Conservation (phyloP, 2,113 vertebrate species). For the Mellivora capensis region DNA sequence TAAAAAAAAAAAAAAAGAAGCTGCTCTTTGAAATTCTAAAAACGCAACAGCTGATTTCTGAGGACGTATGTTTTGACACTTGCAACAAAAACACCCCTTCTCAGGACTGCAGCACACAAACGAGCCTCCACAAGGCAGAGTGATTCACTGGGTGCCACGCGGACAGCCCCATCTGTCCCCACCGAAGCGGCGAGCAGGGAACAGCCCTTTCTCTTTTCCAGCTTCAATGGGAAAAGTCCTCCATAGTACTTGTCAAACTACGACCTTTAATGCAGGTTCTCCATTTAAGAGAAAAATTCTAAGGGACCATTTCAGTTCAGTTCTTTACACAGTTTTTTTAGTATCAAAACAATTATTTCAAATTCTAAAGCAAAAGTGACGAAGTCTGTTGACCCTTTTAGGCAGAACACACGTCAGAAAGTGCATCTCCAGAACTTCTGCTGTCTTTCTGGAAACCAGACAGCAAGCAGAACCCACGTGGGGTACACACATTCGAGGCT, state of each 20-base stretch:
- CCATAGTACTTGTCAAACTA: not conserved
- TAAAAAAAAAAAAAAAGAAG: not conserved
- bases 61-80: not conserved
- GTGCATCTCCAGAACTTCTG: accelerated
- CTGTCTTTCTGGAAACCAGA: not conserved
- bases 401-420: not conserved
- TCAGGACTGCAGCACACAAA: not conserved
- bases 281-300: not conserved
- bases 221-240: not conserved
- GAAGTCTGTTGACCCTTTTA: not conserved
- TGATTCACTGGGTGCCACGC: not conserved
- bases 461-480: accelerated
- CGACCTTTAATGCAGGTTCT: not conserved
- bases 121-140: not conserved
- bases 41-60: not conserved
- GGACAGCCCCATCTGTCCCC: not conserved
- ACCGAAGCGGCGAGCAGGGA: not conserved
- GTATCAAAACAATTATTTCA: not conserved
- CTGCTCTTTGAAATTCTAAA: not conserved
- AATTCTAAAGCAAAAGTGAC: not conserved
- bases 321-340: not conserved
- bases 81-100: not conserved
- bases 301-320: not conserved
- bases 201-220: not conserved
- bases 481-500: not conserved